These are phyloP conservation scores for Otis tarda DNA, from an alignment of 2,113 vertebrate species.

Conservation along the genomic window DNA sequence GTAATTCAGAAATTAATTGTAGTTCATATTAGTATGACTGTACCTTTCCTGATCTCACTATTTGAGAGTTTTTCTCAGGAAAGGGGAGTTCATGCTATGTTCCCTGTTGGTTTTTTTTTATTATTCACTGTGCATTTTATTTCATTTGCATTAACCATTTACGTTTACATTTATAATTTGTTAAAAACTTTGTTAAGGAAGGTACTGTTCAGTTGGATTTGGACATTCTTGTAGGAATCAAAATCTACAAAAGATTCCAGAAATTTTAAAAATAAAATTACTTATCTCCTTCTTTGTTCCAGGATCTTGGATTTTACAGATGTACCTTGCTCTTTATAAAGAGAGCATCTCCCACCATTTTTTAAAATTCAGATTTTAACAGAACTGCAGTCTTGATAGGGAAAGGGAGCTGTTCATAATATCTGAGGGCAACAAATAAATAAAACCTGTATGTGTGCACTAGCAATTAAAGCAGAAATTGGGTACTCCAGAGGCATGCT, in stretches of 20 bases:
- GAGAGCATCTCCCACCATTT: neutral
- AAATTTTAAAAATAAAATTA: neutral
- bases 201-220: neutral
- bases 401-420: neutral
- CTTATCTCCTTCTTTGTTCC: neutral
- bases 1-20: slow-evolving; percentile 6
- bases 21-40: neutral
- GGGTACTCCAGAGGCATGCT: neutral
- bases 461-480: slow-evolving; percentile 26
- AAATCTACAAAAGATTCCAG: neutral
- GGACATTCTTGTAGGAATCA: neutral
- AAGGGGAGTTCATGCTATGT: neutral
- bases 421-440: slow-evolving; percentile 8
- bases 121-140: neutral
- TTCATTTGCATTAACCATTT: neutral
- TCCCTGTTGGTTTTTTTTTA: neutral
- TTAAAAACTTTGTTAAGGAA: neutral
- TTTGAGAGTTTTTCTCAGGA: neutral
- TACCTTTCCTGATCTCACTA: neutral
- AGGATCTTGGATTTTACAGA: neutral
- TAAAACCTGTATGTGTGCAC: neutral
- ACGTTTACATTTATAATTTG: neutral
- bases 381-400: neutral
- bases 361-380: neutral
- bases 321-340: neutral